Evolutionary conservation across 2,888 invertebrate species (phyloP).

Genomic region (Acrocyrtus sp.): DNA sequence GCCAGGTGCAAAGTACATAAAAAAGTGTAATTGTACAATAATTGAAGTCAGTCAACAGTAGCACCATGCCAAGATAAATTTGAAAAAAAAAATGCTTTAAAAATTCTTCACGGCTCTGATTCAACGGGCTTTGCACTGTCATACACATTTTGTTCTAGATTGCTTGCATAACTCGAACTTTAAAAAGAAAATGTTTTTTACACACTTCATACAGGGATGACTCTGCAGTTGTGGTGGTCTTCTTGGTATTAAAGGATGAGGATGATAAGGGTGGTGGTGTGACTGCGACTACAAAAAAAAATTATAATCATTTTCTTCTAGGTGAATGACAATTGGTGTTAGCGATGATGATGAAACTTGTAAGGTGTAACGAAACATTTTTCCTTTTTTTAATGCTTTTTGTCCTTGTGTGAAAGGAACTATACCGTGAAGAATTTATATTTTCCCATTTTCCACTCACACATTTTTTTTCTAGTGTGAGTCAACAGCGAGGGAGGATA

Average conservation of each 20-base stretch:
- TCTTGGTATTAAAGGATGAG: slow-evolving; percentile 3
- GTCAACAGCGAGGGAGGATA: too few relatives aligned
- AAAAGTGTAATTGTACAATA: too few relatives aligned
- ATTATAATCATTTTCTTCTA: slow-evolving; percentile 14
- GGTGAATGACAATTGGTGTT: too few relatives aligned
- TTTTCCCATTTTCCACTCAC: slow-evolving; percentile 21
- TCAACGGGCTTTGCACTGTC: too few relatives aligned
- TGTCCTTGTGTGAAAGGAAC: slow-evolving; percentile 8
- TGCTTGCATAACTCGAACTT: slow-evolving; percentile 32
- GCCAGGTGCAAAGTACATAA: too few relatives aligned
- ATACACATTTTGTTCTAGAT: slow-evolving; percentile 16
- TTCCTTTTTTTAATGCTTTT: not conserved
- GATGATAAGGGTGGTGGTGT: slow-evolving; percentile 6
- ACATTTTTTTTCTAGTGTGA: slow-evolving; percentile 10
- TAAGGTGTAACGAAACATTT: slow-evolving; percentile 44
- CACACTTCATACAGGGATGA: too few relatives aligned
- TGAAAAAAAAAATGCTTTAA: too few relatives aligned
- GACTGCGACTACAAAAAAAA: not conserved
- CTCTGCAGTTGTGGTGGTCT: slow-evolving; percentile 36
- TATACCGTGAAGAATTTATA: slow-evolving; percentile 31
- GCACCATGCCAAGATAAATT: too few relatives aligned
- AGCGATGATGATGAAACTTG: slow-evolving; percentile 26
- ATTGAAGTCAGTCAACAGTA: too few relatives aligned
- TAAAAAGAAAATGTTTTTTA: slow-evolving; percentile 20
- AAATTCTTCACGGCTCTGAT: too few relatives aligned